Conservation (phyloP, 2,888 invertebrate genomes). For the Andrena marginata region DNA sequence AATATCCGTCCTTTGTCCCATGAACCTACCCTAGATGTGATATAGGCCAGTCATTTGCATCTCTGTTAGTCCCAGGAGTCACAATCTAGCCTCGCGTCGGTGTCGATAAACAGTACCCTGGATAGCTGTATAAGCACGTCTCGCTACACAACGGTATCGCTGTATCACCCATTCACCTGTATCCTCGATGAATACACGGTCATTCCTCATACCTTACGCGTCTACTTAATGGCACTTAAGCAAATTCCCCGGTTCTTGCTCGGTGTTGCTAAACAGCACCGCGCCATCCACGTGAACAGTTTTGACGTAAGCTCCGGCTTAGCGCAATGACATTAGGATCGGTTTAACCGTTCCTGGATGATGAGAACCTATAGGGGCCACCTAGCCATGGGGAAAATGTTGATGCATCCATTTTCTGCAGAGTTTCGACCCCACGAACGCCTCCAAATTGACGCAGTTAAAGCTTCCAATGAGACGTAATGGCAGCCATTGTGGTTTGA, state of each 20-base stretch:
- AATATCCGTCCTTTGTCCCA: constrained; percentile 50
- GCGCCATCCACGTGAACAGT: constrained; percentile 52
- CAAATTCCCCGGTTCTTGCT: constrained; percentile 59
- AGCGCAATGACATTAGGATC: constrained; percentile 41
- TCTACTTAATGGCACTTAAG: constrained; percentile 69
- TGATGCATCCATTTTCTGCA: neutral
- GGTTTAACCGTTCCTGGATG: constrained; percentile 28
- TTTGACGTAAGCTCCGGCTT: constrained; percentile 60
- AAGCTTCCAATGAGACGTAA: neutral
- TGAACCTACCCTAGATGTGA: constrained; percentile 57
- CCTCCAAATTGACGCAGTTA: neutral
- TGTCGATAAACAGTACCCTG: constrained; percentile 74
- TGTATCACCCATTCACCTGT: constrained; percentile 54
- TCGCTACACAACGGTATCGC: constrained; percentile 39
- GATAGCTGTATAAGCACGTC: constrained; percentile 59
- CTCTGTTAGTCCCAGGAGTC: constrained; percentile 64
- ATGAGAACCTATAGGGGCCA: neutral
- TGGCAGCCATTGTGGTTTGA: too few relatives aligned
- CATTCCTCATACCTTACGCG: constrained; percentile 65
- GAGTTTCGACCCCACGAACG: too few relatives aligned
- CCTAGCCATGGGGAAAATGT: constrained; percentile 6
- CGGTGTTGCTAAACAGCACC: constrained; percentile 43
- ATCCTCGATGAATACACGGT: constrained; percentile 58
- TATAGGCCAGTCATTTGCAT: constrained; percentile 72
- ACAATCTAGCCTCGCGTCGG: constrained; percentile 54